Percentiles rank a stretch among this genome's conserved stretches.
phyloP scores from a whole-genome alignment of 2,113 vertebrate species.

The Xenopus borealis region DNA sequence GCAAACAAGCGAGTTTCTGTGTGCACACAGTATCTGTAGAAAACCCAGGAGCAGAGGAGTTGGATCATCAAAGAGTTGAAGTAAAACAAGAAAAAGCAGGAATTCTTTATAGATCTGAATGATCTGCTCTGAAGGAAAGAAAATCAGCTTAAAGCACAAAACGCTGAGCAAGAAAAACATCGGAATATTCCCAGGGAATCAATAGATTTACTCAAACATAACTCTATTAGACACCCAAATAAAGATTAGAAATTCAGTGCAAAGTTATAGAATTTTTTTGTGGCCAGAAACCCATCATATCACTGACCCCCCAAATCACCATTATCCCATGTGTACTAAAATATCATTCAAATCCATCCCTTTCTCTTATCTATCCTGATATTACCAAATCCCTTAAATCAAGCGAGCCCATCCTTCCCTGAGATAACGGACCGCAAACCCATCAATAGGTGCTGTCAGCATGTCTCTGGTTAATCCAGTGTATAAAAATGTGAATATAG shows the following conservation, averaged over 20 bases:
- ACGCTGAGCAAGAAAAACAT: constrained; percentile 6
- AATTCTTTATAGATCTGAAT: constrained; percentile 4
- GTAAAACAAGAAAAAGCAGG: neutral
- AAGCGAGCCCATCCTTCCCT: too few relatives aligned
- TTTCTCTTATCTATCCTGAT: too few relatives aligned
- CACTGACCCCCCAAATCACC: too few relatives aligned
- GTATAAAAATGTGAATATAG: too few relatives aligned
- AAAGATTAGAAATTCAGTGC: constrained; percentile 17
- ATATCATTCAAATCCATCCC: too few relatives aligned
- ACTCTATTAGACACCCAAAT: neutral
- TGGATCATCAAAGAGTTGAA: neutral
- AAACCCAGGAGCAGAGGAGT: neutral
- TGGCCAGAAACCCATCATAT: neutral
- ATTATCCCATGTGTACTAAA: too few relatives aligned
- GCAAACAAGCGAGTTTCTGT: too few relatives aligned
- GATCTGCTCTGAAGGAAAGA: neutral
- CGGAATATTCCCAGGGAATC: constrained; percentile 19
- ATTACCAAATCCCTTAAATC: too few relatives aligned
- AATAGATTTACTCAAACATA: constrained; percentile 25
- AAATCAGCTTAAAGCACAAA: constrained; percentile 9
- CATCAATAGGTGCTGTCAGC: too few relatives aligned
- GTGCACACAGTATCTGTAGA: neutral
- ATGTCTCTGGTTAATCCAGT: too few relatives aligned
- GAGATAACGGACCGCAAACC: too few relatives aligned
- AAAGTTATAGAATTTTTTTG: neutral